Conservation (phyloP, 1,140 invertebrate genomes). For the Scaptomyza pallida region DNA sequence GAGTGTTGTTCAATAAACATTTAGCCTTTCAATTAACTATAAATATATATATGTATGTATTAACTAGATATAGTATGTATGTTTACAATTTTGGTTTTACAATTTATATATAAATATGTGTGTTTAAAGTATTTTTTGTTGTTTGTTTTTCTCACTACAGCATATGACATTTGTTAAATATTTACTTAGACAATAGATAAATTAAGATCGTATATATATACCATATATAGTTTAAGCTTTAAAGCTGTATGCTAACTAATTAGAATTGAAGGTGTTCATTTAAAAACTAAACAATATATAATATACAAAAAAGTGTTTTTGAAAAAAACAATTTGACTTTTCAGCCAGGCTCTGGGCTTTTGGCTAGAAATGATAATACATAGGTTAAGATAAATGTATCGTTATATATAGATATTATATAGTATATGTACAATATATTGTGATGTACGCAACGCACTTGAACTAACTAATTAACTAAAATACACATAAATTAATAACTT, state of each 20-base stretch:
- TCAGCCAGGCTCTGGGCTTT: constrained; percentile 38
- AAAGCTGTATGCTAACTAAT: neutral
- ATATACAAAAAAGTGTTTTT: constrained; percentile 10
- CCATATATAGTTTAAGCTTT: constrained; percentile 7
- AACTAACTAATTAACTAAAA: constrained; percentile 19
- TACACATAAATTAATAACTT: constrained; percentile 20
- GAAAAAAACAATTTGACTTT: constrained; percentile 26
- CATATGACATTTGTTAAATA: constrained; percentile 2
- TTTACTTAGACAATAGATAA: constrained; percentile 1
- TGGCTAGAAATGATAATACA: constrained; percentile 14
- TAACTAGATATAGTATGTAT: constrained; percentile 39
- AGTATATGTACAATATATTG: constrained; percentile 3
- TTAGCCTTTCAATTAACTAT: constrained; percentile 70
- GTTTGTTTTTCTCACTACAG: constrained; percentile 10
- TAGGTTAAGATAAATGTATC: neutral
- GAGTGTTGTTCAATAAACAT: constrained; percentile 55
- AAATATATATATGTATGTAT: constrained; percentile 28
- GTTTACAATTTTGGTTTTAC: neutral
- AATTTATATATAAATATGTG: neutral
- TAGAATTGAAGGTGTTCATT: neutral
- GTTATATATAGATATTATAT: neutral
- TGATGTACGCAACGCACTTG: constrained; percentile 9
- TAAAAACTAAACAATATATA: neutral
- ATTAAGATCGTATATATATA: constrained; percentile 28
- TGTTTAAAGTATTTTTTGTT: constrained; percentile 5